Percentiles rank a stretch among this genome's conserved stretches.
phyloP scores from a whole-genome alignment of 2,113 vertebrate species.

The Ovis aries region DNA sequence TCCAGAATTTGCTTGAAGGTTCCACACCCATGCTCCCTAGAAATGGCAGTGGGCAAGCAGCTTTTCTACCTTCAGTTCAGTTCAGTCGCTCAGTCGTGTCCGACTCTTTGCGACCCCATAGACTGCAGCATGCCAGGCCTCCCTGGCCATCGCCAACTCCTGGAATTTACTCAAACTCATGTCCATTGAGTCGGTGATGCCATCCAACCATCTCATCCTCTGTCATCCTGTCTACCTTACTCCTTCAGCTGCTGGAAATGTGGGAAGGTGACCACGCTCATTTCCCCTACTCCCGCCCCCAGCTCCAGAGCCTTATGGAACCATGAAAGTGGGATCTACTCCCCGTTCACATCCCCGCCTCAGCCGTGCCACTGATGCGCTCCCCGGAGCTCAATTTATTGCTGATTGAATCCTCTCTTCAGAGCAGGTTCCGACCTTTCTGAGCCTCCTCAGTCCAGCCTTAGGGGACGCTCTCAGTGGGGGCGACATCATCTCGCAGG shows the following conservation, averaged over 20 bases:
- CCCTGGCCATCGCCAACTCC: neutral
- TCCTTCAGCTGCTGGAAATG: neutral
- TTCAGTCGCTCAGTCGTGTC: neutral
- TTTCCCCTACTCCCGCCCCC: neutral
- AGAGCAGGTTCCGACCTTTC: neutral
- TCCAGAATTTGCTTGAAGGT: neutral
- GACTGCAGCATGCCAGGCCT: neutral
- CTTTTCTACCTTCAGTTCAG: neutral
- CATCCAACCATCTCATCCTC: neutral
- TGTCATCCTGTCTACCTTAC: neutral
- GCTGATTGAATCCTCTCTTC: neutral
- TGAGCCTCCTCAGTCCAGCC: neutral
- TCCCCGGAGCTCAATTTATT: neutral
- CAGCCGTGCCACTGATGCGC: rapidly evolving
- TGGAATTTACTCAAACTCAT: neutral
- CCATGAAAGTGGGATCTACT: neutral
- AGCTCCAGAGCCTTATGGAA: neutral
- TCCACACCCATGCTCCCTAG: neutral
- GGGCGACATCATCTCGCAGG: neutral
- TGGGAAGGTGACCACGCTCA: neutral
- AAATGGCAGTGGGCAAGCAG: neutral
- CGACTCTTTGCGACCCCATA: neutral
- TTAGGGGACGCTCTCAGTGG: neutral
- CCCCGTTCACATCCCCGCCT: neutral
- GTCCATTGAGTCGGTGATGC: neutral